phyloP scores from a whole-genome alignment of 2,888 invertebrate genomes.

The Melanchra persicariae region DNA sequence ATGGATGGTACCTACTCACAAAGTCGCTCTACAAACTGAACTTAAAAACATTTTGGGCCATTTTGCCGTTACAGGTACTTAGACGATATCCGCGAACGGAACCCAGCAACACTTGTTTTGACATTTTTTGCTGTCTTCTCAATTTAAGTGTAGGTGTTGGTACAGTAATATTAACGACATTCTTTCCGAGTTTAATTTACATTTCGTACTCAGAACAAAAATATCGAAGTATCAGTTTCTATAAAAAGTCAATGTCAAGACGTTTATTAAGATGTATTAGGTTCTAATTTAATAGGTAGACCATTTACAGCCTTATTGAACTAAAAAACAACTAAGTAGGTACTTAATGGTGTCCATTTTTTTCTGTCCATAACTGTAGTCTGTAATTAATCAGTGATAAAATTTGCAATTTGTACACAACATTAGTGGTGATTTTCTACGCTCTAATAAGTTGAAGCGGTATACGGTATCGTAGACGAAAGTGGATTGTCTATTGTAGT shows the following conservation, averaged over 20 bases:
- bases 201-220: not conserved
- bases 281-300: not conserved
- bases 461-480: constrained; percentile 28
- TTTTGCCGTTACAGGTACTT: not conserved
- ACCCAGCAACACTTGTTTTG: constrained; percentile 31
- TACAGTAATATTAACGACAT: constrained; percentile 69
- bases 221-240: not conserved
- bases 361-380: constrained; percentile 36
- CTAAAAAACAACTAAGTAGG: not conserved
- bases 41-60: not conserved
- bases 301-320: not conserved
- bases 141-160: constrained; percentile 67
- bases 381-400: constrained; percentile 47
- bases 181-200: constrained; percentile 65
- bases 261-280: not conserved
- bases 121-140: constrained; percentile 57
- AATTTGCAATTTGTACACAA: constrained; percentile 46
- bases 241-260: not conserved
- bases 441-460: constrained; percentile 49
- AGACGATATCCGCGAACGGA: constrained; percentile 47
- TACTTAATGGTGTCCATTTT: not conserved
- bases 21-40: too few relatives aligned
- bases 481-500: constrained; percentile 20
- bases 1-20: too few relatives aligned
- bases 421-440: constrained; percentile 50